Conservation (phyloP, 2,797 vertebrate genomes). For the Margarornis squamiger region DNA sequence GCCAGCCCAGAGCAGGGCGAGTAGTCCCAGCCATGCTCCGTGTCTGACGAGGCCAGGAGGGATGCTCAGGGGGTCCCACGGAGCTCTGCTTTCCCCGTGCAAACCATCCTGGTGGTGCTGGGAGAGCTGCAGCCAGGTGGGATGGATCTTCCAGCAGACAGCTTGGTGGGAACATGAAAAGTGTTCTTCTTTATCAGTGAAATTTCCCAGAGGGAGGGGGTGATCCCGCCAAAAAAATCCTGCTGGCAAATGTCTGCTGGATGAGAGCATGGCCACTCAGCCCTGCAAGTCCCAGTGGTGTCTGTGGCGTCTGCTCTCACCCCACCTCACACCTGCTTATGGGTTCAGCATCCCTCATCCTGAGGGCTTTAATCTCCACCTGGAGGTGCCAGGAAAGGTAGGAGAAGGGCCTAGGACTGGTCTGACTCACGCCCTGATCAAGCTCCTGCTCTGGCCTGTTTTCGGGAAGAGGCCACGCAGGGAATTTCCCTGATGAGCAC, state of each 20-base stretch:
- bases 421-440: neutral
- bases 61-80: neutral
- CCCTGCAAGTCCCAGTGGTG: neutral
- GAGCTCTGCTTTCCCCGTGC: neutral
- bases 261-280: accelerated
- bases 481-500: neutral
- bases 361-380: neutral
- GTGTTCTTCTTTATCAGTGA: neutral
- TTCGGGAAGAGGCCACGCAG: neutral
- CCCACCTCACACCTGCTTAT: neutral
- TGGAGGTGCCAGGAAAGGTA: neutral
- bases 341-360: neutral
- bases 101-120: accelerated
- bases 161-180: neutral
- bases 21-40: accelerated
- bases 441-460: neutral
- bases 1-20: accelerated
- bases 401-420: neutral
- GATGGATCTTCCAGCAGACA: neutral
- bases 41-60: accelerated
- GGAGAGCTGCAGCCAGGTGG: neutral
- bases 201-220: neutral
- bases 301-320: accelerated
- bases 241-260: neutral
- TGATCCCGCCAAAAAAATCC: neutral